Conservation (phyloP, 2,888 invertebrate species). For the Notodonta ziczac region DNA sequence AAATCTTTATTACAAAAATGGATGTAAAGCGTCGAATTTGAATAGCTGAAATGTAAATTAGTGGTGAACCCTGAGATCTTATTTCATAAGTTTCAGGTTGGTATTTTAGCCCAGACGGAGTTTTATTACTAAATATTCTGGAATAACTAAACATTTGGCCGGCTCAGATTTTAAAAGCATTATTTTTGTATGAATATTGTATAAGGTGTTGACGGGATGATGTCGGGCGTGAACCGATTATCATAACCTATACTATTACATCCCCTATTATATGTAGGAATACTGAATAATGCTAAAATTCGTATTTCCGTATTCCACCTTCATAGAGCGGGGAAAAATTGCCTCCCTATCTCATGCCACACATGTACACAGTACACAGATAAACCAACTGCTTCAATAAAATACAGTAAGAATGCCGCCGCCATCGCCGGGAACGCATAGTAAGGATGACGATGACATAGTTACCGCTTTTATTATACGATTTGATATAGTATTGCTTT, state of each 20-base stretch:
- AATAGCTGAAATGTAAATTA: slow-evolving; percentile 9
- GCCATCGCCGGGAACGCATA: too few species aligned
- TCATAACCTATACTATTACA: not conserved
- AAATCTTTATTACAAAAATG: slow-evolving; percentile 3
- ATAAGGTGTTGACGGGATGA: not conserved
- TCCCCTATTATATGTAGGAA: not conserved
- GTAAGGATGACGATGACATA: too few species aligned
- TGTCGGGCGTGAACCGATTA: not conserved
- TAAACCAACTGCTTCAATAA: not conserved
- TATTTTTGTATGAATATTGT: slow-evolving; percentile 4
- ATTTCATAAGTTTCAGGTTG: slow-evolving; percentile 3
- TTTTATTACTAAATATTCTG: slow-evolving; percentile 1
- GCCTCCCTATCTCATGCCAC: too few species aligned
- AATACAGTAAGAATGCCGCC: slow-evolving; percentile 39
- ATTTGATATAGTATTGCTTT: too few species aligned
- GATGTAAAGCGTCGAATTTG: slow-evolving; percentile 6
- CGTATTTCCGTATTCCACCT: not conserved
- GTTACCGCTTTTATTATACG: too few species aligned
- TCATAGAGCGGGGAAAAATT: not conserved
- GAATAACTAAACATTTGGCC: not conserved
- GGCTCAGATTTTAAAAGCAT: slow-evolving; percentile 3
- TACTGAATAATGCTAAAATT: not conserved
- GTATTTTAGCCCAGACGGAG: not conserved
- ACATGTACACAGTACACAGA: too few species aligned
- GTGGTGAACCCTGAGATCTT: slow-evolving; percentile 2